Percentiles rank a stretch among this genome's conserved stretches.
phyloP scores from a whole-genome alignment of 2,888 invertebrate genomes.

The Stenodema calcarata region DNA sequence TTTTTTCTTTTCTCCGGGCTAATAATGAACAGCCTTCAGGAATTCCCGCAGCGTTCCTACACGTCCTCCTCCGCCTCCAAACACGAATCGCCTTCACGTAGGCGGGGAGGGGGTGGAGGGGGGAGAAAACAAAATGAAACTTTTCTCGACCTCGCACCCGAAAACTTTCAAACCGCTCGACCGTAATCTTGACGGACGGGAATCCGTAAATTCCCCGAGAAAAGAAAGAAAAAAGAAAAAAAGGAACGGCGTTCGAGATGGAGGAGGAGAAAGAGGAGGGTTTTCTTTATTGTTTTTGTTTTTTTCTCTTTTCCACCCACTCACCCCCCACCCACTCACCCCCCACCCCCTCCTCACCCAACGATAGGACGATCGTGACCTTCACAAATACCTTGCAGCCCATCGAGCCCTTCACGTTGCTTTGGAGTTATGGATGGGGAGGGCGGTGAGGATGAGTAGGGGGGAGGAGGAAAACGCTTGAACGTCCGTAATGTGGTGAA shows the following conservation, averaged over 20 bases:
- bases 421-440: too few species aligned
- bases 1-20: too few species aligned
- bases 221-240: too few species aligned
- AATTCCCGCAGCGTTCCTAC: slow-evolving; percentile 31
- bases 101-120: neutral
- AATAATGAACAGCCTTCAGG: slow-evolving; percentile 22
- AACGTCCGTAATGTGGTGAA: neutral
- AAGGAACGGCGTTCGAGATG: neutral
- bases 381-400: neutral
- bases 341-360: neutral
- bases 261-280: neutral
- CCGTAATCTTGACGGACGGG: slow-evolving; percentile 25
- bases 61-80: neutral
- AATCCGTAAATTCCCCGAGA: slow-evolving; percentile 1
- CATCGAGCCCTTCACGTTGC: neutral
- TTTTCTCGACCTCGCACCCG: neutral
- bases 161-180: slow-evolving; percentile 33
- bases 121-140: neutral
- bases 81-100: neutral
- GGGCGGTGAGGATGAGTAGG: too few species aligned
- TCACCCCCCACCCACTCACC: neutral
- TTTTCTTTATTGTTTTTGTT: neutral
- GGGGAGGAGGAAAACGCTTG: neutral
- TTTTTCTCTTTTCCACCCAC: neutral
- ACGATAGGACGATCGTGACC: slow-evolving; percentile 12